These are phyloP conservation scores for Drosophila rhopaloa DNA, from an alignment of 1,140 invertebrate genomes.

Conservation along the genomic window DNA sequence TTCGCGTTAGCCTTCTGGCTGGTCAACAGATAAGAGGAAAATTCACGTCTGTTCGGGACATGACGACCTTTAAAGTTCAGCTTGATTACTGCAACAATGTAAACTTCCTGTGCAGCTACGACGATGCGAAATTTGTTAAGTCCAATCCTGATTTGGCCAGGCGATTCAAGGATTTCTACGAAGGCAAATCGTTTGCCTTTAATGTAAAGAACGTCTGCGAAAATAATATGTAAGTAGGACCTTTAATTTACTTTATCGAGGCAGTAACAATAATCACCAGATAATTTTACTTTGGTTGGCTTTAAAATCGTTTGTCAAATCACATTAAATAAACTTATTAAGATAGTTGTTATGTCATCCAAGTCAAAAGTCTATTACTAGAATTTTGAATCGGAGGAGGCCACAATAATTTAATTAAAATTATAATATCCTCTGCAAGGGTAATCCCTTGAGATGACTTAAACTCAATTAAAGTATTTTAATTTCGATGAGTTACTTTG, in stretches of 20 bases:
- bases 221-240: conserved; percentile 74
- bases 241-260: neutral
- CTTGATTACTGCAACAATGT: conserved; percentile 66
- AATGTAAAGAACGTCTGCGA: conserved; percentile 79
- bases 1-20: conserved; percentile 64
- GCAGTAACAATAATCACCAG: neutral
- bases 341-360: too few relatives aligned
- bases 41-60: conserved; percentile 71
- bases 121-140: conserved; percentile 78
- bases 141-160: conserved; percentile 72
- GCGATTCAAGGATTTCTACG: conserved; percentile 74
- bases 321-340: too few relatives aligned
- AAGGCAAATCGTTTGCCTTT: conserved; percentile 73
- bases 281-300: neutral
- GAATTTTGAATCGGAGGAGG: too few relatives aligned
- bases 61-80: conserved; percentile 77
- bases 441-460: too few relatives aligned
- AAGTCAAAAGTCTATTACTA: too few relatives aligned
- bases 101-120: conserved; percentile 72
- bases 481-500: too few relatives aligned
- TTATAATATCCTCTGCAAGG: too few relatives aligned
- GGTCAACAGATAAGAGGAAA: conserved; percentile 78
- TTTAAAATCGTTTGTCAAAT: neutral
- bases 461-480: neutral
- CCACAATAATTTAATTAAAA: too few relatives aligned